phyloP scores from a whole-genome alignment of 2,113 vertebrate genomes.

The Prochilodus magdalenae region DNA sequence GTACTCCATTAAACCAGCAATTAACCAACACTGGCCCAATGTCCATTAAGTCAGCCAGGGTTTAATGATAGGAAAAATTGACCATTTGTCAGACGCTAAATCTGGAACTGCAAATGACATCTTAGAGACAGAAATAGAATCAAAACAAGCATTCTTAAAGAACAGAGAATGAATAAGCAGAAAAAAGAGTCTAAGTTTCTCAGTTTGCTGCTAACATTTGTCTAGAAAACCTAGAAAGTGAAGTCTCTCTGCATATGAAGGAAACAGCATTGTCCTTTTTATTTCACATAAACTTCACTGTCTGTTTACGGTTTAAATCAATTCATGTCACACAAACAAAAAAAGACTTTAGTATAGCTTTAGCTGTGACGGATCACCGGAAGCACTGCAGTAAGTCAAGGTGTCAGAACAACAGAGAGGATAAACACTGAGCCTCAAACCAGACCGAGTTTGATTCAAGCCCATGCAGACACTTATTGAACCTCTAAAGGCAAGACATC shows the following conservation, averaged over 20 bases:
- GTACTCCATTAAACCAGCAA: not conserved
- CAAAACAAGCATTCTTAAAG: not conserved
- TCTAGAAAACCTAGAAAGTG: slow-evolving; percentile 4
- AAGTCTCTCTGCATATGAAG: slow-evolving; percentile 42
- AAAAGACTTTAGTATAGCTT: too few relatives aligned
- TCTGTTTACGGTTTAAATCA: not conserved
- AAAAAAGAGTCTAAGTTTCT: not conserved
- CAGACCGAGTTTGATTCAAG: not conserved
- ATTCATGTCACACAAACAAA: not conserved
- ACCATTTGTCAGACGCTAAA: not conserved
- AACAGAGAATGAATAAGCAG: not conserved
- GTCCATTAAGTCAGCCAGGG: not conserved
- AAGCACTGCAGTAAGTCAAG: not conserved
- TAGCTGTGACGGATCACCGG: not conserved
- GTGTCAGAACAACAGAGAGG: slow-evolving; percentile 10
- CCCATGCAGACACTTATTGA: not conserved
- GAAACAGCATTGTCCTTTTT: too few relatives aligned
- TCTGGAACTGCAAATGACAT: not conserved
- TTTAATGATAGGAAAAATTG: not conserved
- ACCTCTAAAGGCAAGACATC: not conserved
- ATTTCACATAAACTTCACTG: not conserved
- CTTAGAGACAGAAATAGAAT: slow-evolving; percentile 29
- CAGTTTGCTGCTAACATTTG: not conserved
- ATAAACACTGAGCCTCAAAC: not conserved
- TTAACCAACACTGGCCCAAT: too few relatives aligned